Evolutionary conservation across 2,113 vertebrate genomes (phyloP), one percentile per base, ranked within the genome.

Genomic region (Podarcis muralis): DNA sequence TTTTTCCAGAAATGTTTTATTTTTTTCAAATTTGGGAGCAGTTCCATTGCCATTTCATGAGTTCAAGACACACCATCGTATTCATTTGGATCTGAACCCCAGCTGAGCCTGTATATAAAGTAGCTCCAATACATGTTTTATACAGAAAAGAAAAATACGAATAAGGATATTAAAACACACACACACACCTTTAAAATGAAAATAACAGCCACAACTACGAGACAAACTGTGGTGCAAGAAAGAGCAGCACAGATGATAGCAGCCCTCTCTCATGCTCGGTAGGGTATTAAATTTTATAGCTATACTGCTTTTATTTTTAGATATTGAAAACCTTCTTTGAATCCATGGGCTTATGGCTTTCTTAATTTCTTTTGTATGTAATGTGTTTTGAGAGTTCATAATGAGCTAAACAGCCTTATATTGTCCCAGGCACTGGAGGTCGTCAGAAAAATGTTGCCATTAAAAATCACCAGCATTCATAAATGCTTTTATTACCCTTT

Each of bases 401-500:
- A 87, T 86, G 18, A 90, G 59, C 43, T 86, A n/a, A 88, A 83
- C 25, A 92, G 35, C 27, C 20, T 43, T 93, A 88, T 92, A 93
- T 95, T 85, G 87, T 65, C 74, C 32, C 68, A 88, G 65, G 20
- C 72, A 83, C 23, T 65, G 68, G 57, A 92, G 84, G 90, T 83
- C 81, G 88, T 93, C 81, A 95, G 93, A 90, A 93, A 89, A 12
- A 1, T 80, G 65, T 68, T 87, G 43, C 27, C 23, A 23, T 90
- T 91, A 79, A 83, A 88, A 90, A 82, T 75, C 81, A 43, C 59
- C 68, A 90, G 83, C 71, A 84, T 92, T 92, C 90, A 94, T 90
- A 94, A 95, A 92, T 86, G 77, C 37, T 94, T 94, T 85, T 90
- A 95, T 93, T 92, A 90, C 68, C 84, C 84, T 92, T 92, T 92